Evolutionary conservation across 2,888 invertebrate genomes (phyloP), one percentile per base, ranked within the genome.

Genomic region (Lobophora halterata): DNA sequence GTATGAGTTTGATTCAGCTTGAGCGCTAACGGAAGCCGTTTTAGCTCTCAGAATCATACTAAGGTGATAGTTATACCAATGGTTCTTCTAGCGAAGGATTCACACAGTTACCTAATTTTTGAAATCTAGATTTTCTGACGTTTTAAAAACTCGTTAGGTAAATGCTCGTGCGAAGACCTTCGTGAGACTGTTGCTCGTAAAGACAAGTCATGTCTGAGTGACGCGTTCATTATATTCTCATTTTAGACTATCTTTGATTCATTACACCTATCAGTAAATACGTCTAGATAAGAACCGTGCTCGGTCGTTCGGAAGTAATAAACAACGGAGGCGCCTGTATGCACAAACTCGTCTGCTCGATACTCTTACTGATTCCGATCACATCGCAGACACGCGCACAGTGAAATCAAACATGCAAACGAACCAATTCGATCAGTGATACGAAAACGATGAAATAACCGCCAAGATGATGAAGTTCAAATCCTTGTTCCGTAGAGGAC

Each of bases 401-500:
- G 45, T 57, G 45, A 46, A 54, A 51, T 58, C 61, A 64, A 62
- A 65, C 49, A 46, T 55, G 61, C 52, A 56, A 57, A 57, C 59
- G 59, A 62, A 60, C 58, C 60, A 7, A 34, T 57, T 68, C 76
- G 77, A 82, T 69, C 72, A 78, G 75, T 82, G 75, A 77, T 63
- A 76, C 80, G 73, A 79, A 67, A 73, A 76, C 76, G 72, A 80
- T 50, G 68, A 44, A 49, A 65, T 66, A 66, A 38, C 19, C 67
- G 67, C 71, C 86, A 93, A 91, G 88, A 95, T 95, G 95, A 95
- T 95, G 91, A 95, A 95, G 90, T 92, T 95, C 88, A 95, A 95
- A 91, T 95, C 95, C 71, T 91, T 95, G 80, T 95, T 95, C 89
- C 95, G 95, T 89, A 95, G 95, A 93, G 94, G 94, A 70, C 93